Evolutionary conservation across 2,113 vertebrate species (phyloP), one percentile per base, ranked within the genome.

Genomic region (Macrotus californicus): DNA sequence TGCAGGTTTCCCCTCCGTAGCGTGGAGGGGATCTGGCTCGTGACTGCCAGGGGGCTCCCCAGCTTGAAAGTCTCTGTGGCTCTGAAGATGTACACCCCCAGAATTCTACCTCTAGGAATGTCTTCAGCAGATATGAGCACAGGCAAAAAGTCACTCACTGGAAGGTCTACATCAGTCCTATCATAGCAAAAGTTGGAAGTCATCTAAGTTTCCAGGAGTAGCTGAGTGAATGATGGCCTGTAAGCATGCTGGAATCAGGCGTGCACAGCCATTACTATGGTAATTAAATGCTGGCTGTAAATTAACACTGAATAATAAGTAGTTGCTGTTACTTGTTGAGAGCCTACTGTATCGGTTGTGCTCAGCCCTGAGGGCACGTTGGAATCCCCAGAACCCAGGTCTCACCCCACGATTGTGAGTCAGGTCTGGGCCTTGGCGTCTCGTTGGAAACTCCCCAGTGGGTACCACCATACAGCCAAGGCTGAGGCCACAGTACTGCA

Each of bases 401-500:
- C 75, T 59, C 29, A 0, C 26, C 66, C 43, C 16, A 18, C 10
- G 22, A 6, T 14, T 1, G 0, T 4, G 7, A 26, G 7, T 66
- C 67, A 12, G 29, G 31, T 41, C 22, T 70, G 59, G 36, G 13
- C 24, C 0, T 11, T 36, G n/a, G 36, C 7, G 5, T 67, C 56
- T 72, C 69, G 46, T 7, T 29, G 13, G 50, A 66, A n/a, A 31
- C 69, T 29, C 10, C 15, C 50, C 13, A 14, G 19, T 34, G 29
- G 56, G 48, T 14, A 3, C 26, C 11, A 2, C 19, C 24, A 0
- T 7, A 3, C 14, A 31, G 29, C 61, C 41, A 24, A 18, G 34
- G 73, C 52, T 4, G 12, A 43, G n/a, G 39, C 29, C 48, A 15
- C 1, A 4, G 19, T 39, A 6, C 64, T 11, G 12, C 0, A 0